A percentile compares a stretch with the other conserved stretches of the same genome.
These are phyloP conservation scores for Clarias platycephalus DNA, from an alignment of 2,797 vertebrate species.

Conservation along the genomic window DNA sequence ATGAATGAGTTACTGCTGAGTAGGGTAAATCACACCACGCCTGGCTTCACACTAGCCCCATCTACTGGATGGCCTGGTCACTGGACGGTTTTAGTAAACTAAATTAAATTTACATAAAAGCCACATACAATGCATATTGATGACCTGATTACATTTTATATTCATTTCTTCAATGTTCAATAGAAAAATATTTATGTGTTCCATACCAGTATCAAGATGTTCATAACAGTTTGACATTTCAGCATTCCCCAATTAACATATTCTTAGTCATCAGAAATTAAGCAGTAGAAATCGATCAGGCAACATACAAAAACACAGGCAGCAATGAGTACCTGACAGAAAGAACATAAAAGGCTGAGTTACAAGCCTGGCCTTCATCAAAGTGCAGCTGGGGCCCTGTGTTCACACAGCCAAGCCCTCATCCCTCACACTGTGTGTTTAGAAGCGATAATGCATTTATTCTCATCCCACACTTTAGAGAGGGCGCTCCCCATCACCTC, in stretches of 20 bases:
- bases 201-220: not conserved
- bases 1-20: slow-evolving; percentile 52
- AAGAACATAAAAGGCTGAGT: slow-evolving; percentile 25
- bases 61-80: slow-evolving; percentile 45
- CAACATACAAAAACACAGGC: not conserved
- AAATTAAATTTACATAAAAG: not conserved
- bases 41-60: slow-evolving; percentile 52
- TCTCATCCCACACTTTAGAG: slow-evolving; percentile 47
- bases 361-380: slow-evolving; percentile 35
- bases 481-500: slow-evolving; percentile 51
- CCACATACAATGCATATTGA: not conserved
- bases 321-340: slow-evolving; percentile 26
- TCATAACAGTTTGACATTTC: not conserved
- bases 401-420: slow-evolving; percentile 27
- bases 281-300: not conserved
- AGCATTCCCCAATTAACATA: no score
- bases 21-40: slow-evolving; percentile 31
- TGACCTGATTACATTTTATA: not conserved
- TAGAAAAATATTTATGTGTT: not conserved
- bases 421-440: slow-evolving; percentile 44
- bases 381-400: slow-evolving; percentile 32
- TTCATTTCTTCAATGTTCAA: no score
- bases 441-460: slow-evolving; percentile 53
- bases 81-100: slow-evolving; percentile 18
- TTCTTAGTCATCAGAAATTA: not conserved